Conservation (phyloP, 2,113 vertebrate genomes). For the Scalopus aquaticus region DNA sequence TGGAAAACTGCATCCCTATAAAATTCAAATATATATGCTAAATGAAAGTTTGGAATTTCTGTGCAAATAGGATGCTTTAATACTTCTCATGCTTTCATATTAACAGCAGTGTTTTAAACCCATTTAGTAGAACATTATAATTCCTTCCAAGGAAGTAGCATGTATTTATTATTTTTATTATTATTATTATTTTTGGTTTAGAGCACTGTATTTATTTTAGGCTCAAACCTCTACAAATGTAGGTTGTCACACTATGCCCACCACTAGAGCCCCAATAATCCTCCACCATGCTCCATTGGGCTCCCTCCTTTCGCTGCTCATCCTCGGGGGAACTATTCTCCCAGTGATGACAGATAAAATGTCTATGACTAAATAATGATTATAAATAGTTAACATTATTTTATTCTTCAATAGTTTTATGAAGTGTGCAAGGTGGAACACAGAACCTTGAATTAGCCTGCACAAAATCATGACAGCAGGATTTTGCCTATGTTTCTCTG, state of each 20-base stretch:
- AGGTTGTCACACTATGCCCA: too few relatives aligned
- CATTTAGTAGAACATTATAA: background rate
- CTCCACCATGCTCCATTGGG: too few relatives aligned
- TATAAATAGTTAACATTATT: background rate
- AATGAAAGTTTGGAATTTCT: background rate
- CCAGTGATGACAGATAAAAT: background rate
- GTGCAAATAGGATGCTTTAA: background rate
- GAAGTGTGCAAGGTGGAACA: background rate
- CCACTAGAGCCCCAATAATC: too few relatives aligned
- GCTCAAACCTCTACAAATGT: too few relatives aligned
- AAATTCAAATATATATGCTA: background rate
- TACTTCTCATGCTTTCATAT: background rate
- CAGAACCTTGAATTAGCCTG: background rate
- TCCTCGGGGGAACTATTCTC: too few relatives aligned
- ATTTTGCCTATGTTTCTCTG: background rate
- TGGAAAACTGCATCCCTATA: background rate
- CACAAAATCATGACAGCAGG: background rate
- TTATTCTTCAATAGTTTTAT: background rate
- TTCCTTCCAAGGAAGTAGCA: background rate
- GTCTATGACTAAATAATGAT: conserved; percentile 2
- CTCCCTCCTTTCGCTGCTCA: background rate
- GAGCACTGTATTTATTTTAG: too few relatives aligned
- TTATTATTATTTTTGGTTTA: background rate
- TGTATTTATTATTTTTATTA: background rate
- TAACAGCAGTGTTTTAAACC: background rate